Conservation (phyloP, 1,140 invertebrate species). For the Hypsibius dujardini region DNA sequence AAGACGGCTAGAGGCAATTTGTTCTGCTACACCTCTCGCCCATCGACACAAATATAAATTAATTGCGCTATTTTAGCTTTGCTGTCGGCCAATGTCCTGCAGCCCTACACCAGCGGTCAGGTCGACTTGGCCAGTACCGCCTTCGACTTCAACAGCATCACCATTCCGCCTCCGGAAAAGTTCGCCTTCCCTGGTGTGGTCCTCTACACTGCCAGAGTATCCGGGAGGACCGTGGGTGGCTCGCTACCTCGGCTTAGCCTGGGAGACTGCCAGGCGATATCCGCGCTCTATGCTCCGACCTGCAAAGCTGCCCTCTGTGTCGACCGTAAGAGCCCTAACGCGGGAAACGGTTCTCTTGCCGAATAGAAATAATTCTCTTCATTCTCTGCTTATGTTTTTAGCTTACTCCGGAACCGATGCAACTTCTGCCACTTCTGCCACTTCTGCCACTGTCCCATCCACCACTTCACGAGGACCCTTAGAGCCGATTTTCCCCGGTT, state of each 20-base stretch:
- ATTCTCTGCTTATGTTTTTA: too few relatives aligned
- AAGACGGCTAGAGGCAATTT: too few relatives aligned
- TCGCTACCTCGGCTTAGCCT: not conserved
- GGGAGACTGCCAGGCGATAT: not conserved
- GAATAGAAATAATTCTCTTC: too few relatives aligned
- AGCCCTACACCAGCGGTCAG: not conserved
- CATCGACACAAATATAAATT: too few relatives aligned
- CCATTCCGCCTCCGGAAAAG: not conserved
- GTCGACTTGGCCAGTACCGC: not conserved
- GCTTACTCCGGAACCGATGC: too few relatives aligned
- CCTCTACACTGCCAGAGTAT: not conserved
- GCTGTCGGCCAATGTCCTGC: not conserved
- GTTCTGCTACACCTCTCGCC: too few relatives aligned
- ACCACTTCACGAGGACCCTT: too few relatives aligned
- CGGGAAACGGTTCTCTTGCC: too few relatives aligned
- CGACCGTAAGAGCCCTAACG: not conserved
- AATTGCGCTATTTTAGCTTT: not conserved
- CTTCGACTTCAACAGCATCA: slow-evolving; percentile 2
- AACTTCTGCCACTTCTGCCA: too few relatives aligned
- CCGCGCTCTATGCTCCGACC: not conserved
- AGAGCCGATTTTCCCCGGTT: too few relatives aligned
- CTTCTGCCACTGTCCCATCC: too few relatives aligned
- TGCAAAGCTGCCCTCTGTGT: not conserved
- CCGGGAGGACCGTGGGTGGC: not conserved
- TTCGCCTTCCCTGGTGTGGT: not conserved